Percentiles rank a stretch among this genome's conserved stretches.
Conservation (phyloP, 2,888 invertebrate genomes). For the Belgica antarctica region DNA sequence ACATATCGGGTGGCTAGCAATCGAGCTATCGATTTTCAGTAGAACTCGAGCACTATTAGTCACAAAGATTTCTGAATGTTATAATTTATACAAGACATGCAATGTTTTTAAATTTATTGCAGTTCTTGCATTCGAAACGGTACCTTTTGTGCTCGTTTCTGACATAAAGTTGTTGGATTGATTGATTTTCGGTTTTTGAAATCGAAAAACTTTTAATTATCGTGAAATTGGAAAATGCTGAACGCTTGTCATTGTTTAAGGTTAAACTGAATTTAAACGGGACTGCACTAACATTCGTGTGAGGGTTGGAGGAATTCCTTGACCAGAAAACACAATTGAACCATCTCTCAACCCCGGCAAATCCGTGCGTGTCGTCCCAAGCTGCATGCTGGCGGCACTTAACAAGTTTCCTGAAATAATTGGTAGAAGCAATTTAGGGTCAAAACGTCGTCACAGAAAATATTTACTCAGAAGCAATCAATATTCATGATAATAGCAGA, state of each 20-base stretch:
- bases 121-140: slow-evolving; percentile 19
- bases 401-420: neutral
- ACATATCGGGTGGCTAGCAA: too few species aligned
- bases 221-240: neutral
- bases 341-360: neutral
- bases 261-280: neutral
- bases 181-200: slow-evolving; percentile 9
- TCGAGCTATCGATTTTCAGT: slow-evolving; percentile 29
- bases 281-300: neutral
- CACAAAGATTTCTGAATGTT: slow-evolving; percentile 18
- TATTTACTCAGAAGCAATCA: slow-evolving; percentile 11
- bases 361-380: neutral
- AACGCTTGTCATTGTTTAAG: slow-evolving; percentile 12
- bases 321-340: neutral
- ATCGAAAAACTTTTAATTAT: neutral
- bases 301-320: neutral
- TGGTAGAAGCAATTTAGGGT: neutral
- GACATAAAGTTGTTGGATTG: neutral
- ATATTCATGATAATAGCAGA: neutral
- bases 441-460: too few species aligned
- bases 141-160: neutral
- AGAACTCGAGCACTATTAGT: slow-evolving; percentile 37
- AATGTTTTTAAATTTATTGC: slow-evolving; percentile 29
- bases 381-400: neutral
- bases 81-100: slow-evolving; percentile 37